Evolutionary conservation across 2,113 vertebrate species (phyloP), one percentile per base, ranked within the genome.

Genomic region (Chauna torquata): DNA sequence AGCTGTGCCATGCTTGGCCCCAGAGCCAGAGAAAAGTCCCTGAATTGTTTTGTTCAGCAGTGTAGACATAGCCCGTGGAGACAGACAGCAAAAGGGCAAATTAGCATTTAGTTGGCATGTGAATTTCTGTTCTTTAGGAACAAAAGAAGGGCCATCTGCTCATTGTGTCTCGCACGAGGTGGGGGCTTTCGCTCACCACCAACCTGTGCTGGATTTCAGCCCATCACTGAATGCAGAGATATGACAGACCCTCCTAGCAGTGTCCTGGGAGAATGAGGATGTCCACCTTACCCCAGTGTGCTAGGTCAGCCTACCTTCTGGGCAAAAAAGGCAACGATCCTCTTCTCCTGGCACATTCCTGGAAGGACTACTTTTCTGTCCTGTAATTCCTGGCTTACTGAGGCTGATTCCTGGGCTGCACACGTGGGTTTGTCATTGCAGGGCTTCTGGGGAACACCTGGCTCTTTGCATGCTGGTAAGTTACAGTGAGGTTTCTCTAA

Each of bases 61-160:
- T 16, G 15, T 50, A 91, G 94, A 85, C 20, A 1, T 52, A 76
- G 93, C 93, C 94, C 85, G 87, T 72, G 84, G 90, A 96, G 96
- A 92, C 76, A 95, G 97, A 94, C 94, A 95, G 95, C 75, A 87
- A 97, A 96, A 97, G 97, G 97, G 94, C 92, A 96, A 96, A 97
- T 97, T 95, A 97, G 86, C 95, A 96, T 95, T 91, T 83, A 79
- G 88, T 77, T 96, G 94, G 91, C 97, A 87, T n/a, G 54, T 71
- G 92, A 52, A 83, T 88, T 88, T 70, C 82, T 90, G 90, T 96
- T 91, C 95, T 89, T 96, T 22, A 82, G 91, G 96, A 96, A 54
- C 92, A 91, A 94, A 91, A 95, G 65, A 71, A 94, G 70, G 81
- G 45, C 96, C 96, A 97, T 96, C 94, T 97, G 95, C 89, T 95